Evolutionary conservation across 2,888 invertebrate genomes (phyloP).

Genomic region (Notodromas monacha): DNA sequence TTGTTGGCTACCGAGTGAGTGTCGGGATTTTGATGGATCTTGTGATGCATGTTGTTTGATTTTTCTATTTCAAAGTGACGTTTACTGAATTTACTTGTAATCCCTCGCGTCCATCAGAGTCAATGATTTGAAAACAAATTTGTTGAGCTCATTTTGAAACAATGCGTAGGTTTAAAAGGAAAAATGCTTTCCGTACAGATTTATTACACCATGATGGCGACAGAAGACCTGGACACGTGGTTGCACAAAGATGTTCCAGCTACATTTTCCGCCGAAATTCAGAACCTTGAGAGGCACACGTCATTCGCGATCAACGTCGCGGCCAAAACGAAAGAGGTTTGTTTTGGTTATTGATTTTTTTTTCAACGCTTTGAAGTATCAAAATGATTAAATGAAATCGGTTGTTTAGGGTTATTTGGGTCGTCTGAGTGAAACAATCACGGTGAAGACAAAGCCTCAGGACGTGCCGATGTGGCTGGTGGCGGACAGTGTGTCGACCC

Average conservation of each 20-base stretch:
- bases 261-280: constrained; percentile 58
- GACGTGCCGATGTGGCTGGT: constrained; percentile 62
- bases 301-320: constrained; percentile 70
- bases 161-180: too few relatives aligned
- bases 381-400: background rate
- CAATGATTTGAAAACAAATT: too few relatives aligned
- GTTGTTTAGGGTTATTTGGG: constrained; percentile 27
- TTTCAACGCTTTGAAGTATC: background rate
- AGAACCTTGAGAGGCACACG: constrained; percentile 59
- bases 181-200: constrained; percentile 19
- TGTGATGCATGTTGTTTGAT: background rate
- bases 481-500: constrained; percentile 65
- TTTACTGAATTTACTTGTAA: too few relatives aligned
- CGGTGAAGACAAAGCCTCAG: constrained; percentile 62
- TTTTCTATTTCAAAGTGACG: background rate
- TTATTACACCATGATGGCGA: constrained; percentile 70
- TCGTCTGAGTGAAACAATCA: constrained; percentile 51
- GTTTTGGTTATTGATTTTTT: constrained; percentile 5
- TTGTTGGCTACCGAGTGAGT: constrained; percentile 36
- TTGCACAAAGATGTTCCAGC: constrained; percentile 47
- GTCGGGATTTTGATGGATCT: constrained; percentile 7
- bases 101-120: too few relatives aligned
- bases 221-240: constrained; percentile 72
- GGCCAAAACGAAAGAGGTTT: constrained; percentile 32
- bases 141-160: too few relatives aligned